Evolutionary conservation across 1,140 invertebrate species (phyloP).

Genomic region (Calephelis virginiensis): DNA sequence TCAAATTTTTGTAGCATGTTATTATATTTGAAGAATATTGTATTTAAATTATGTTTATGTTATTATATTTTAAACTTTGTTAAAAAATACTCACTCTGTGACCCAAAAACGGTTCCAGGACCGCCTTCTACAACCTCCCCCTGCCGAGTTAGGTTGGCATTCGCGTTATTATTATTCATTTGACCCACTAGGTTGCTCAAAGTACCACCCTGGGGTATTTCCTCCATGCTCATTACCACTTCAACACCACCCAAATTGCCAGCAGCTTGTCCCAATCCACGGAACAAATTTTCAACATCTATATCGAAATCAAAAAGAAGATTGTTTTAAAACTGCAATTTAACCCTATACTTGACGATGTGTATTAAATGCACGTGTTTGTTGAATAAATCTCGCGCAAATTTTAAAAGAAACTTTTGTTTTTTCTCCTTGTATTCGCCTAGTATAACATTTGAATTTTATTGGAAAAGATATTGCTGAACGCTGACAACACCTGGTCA

Average conservation of each 20-base stretch:
- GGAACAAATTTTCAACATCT: constrained; percentile 58
- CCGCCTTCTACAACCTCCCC: constrained; percentile 12
- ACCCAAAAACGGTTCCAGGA: constrained; percentile 15
- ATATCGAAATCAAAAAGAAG: constrained; percentile 27
- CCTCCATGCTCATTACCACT: constrained; percentile 55
- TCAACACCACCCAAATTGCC: constrained; percentile 47
- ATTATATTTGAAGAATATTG: neutral
- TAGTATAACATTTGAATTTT: no score
- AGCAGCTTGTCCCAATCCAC: constrained; percentile 40
- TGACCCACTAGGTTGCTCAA: neutral
- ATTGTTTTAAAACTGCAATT: no score
- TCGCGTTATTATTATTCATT: constrained; percentile 8
- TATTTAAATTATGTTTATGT: neutral
- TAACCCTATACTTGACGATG: no score
- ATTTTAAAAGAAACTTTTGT: no score
- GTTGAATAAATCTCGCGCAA: no score
- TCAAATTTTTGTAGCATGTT: no score
- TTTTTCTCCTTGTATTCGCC: no score
- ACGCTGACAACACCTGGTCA: no score
- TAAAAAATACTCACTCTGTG: constrained; percentile 26
- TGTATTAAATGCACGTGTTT: no score
- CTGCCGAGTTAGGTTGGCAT: neutral
- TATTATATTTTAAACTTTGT: neutral
- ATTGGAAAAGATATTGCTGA: no score
- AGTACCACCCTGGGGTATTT: constrained; percentile 31